Base-by-base conservation (phyloP, 2,113 vertebrate species). In the Pleuronectes platessa region DNA sequence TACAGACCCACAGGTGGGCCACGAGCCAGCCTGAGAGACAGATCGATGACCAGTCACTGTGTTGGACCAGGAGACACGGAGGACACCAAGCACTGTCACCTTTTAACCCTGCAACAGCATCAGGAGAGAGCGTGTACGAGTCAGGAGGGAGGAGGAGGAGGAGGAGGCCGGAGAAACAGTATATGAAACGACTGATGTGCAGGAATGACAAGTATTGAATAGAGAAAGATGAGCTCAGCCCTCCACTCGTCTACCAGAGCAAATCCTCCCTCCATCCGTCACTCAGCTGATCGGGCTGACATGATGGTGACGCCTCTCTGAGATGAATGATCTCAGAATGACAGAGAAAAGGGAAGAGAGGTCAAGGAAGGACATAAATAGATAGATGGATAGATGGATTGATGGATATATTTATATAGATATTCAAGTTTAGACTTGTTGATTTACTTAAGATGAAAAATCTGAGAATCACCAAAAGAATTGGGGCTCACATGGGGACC, bases 201-300 rank as follows among this genome's bases (percentile, higher is more conserved):
- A 58, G 63, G 61, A 83, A 79, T 90, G 92, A 92, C 88, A 90
- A 81, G 73, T 77, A 86, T 79, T 58, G 82, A 90, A 20, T 77
- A 78, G 66, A 85, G 73, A 81, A 84, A 85, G 58, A 81, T 84
- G 87, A 90, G 72, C 85, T 83, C 69, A 77, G 78, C 71, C 73
- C 75, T 81, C 76, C n/a, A 42, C 82, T 89, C 80, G 73, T 90
- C 83, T 47, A 74, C 66, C 55, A 65, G 58, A 45, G 37, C 66
- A 72, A 76, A 83, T 27, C n/a, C 27, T 76, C 58, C 66, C 67
- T 77, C 66, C 79, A 89, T 92, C 87, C 71, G 86, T 92, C 91
- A 89, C 76, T 79, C 72, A 74, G 66, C 65, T 20, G 51, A 60
- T 6, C 20, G 35, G 20, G 35, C 62, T 53, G 64, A 79, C 74